These are phyloP conservation scores for Parotia lawesii DNA, from an alignment of 2,113 vertebrate species.

Conservation along the genomic window DNA sequence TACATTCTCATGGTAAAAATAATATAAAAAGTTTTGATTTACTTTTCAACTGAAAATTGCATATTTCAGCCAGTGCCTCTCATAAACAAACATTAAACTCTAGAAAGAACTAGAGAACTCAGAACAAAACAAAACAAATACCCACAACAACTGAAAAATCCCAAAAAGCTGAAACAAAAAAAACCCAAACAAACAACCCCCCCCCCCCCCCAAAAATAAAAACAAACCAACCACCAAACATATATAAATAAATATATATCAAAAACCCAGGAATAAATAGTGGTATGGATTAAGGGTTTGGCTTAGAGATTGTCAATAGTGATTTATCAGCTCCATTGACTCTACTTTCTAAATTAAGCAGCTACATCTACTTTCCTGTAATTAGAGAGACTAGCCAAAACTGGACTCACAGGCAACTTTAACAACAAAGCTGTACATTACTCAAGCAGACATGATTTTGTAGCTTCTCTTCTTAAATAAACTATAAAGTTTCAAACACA, in stretches of 20 bases:
- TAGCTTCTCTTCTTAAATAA: background rate
- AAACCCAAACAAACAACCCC: background rate
- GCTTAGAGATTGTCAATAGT: background rate
- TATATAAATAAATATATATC: background rate
- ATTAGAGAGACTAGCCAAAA: background rate
- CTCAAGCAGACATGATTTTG: background rate
- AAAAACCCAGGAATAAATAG: background rate
- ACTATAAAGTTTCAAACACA: background rate
- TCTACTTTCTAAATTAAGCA: background rate
- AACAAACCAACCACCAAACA: background rate
- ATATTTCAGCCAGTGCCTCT: background rate
- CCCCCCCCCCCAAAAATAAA: too few species aligned
- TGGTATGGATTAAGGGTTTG: background rate
- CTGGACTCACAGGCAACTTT: background rate
- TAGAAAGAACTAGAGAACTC: background rate
- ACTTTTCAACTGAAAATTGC: background rate
- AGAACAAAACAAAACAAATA: background rate
- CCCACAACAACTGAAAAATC: fast-evolving
- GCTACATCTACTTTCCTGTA: background rate
- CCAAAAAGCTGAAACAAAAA: background rate
- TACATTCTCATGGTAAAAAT: background rate
- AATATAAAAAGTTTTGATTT: background rate
- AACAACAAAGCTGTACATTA: background rate
- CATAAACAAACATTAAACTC: background rate
- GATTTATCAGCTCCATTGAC: background rate